Base-by-base conservation (phyloP, 2,113 vertebrate genomes). In the Xiphophorus hellerii region DNA sequence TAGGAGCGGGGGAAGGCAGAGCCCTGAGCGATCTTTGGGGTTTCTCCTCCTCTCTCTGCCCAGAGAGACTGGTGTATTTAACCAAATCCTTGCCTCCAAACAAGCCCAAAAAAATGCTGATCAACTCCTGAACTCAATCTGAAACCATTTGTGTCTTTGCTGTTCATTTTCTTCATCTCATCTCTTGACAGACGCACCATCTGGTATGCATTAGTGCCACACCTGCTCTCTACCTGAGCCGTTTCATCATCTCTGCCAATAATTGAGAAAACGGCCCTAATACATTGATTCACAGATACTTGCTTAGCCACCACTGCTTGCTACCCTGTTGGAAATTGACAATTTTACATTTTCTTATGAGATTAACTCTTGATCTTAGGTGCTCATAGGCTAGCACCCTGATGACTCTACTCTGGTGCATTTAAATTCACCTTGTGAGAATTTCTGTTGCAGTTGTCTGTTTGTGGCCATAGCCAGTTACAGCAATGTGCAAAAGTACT, bases 291-390 rank as follows among this genome's bases (percentile, higher is more conserved):
- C 29, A 31, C 4, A 44, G 62, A 66, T 35, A 88, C 62, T 86
- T 54, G 79, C 89, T 90, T 84, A 84, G 71, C 78, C 66, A 1
- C 22, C 60, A 68, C 82, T 62, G 77, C 31, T 74, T 76, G 64
- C 81, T 70, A 37, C 68, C 69, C 73, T 70, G 71, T 39, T 71
- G 73, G 75, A 62, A 82, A 77, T 82, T 51, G 84, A 69, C 76
- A 74, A 68, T 66, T 84, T 81, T 27, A 67, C 54, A 58, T 80
- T 79, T 69, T 71, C 72, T 68, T 39, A 78, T 73, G 76, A 75
- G 69, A 73, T 87, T 80, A 72, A 79, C 79, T 81, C 85, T 78
- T 77, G 90, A 91, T 90, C 88, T 44, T 74, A 69, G 51, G 58
- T 71, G 28, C 76, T 80, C 61, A 29, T 71, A 66, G 69, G 5